These are phyloP conservation scores for Decapterus maruadsi DNA, from an alignment of 2,797 vertebrate genomes.

Conservation along the genomic window DNA sequence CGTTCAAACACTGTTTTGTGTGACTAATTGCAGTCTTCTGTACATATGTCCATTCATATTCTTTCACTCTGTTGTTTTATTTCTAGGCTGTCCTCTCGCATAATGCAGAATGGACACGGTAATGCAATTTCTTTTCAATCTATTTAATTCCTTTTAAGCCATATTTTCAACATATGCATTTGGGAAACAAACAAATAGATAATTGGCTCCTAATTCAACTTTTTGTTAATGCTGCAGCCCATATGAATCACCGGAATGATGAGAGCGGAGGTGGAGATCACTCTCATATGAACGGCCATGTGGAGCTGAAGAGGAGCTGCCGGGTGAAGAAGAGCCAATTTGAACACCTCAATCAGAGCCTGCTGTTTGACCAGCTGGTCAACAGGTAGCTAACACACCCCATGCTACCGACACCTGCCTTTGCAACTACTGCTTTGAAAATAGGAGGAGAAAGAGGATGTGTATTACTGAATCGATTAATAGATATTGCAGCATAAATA, in stretches of 20 bases:
- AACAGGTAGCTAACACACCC: conserved; percentile 90
- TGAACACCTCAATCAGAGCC: conserved; percentile 98
- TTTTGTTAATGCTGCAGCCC: conserved; percentile 82
- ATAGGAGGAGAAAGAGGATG: neutral
- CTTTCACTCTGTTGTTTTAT: conserved; percentile 57
- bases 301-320: conserved; percentile 97
- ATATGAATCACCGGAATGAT: conserved; percentile 92
- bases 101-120: conserved; percentile 96
- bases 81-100: conserved; percentile 93
- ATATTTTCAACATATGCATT: conserved; percentile 1
- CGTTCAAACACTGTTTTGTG: neutral
- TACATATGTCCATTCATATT: conserved; percentile 10
- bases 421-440: conserved; percentile 1
- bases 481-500: neutral
- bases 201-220: conserved; percentile 28
- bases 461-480: accelerated
- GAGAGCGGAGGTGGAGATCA: conserved; percentile 92
- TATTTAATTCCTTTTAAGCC: neutral
- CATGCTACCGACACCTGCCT: neutral
- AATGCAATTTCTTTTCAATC: conserved; percentile 63
- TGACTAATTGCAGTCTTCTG: neutral
- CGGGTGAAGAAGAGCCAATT: conserved; percentile 97
- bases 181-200: neutral
- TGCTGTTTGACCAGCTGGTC: conserved; percentile 98
- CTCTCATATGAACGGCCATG: conserved; percentile 95